phyloP scores from a whole-genome alignment of 2,113 vertebrate species.

The Martes martes region DNA sequence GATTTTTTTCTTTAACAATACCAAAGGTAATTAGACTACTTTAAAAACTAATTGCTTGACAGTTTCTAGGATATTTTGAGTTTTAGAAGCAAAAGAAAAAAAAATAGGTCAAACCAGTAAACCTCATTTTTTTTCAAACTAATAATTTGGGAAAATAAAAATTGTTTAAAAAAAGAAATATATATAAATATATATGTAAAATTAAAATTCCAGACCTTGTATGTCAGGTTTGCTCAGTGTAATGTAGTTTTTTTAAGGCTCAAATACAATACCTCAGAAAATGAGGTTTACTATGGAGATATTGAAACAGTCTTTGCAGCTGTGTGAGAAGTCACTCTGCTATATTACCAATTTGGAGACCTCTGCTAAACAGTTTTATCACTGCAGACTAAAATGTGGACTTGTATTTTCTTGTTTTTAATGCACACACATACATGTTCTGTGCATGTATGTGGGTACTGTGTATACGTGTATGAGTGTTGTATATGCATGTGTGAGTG shows the following conservation, averaged over 20 bases:
- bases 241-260: slow-evolving; percentile 65
- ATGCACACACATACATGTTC: slow-evolving; percentile 78
- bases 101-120: slow-evolving; percentile 60
- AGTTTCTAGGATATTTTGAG: slow-evolving; percentile 70
- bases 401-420: slow-evolving; percentile 76
- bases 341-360: slow-evolving; percentile 59
- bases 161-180: slow-evolving; percentile 67
- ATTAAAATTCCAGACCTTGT: slow-evolving; percentile 71
- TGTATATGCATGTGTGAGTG: slow-evolving; percentile 84
- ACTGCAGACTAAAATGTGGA: slow-evolving; percentile 80
- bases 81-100: slow-evolving; percentile 56
- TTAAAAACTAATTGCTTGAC: slow-evolving; percentile 79
- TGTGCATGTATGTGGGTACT: slow-evolving; percentile 79
- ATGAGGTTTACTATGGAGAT: slow-evolving; percentile 70
- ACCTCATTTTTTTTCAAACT: slow-evolving; percentile 70
- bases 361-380: slow-evolving; percentile 75
- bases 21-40: slow-evolving; percentile 74
- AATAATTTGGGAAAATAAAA: slow-evolving; percentile 66
- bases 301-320: slow-evolving; percentile 68
- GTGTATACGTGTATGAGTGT: slow-evolving; percentile 84
- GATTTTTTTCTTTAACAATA: slow-evolving; percentile 71
- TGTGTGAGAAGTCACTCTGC: slow-evolving; percentile 73
- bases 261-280: slow-evolving; percentile 66
- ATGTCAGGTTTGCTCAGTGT: slow-evolving; percentile 72
- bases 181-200: slow-evolving; percentile 74